A percentile compares a stretch with the other conserved stretches of the same genome.
phyloP scores from a whole-genome alignment of 2,888 invertebrate genomes.

The Oxyteleia sp. region DNA sequence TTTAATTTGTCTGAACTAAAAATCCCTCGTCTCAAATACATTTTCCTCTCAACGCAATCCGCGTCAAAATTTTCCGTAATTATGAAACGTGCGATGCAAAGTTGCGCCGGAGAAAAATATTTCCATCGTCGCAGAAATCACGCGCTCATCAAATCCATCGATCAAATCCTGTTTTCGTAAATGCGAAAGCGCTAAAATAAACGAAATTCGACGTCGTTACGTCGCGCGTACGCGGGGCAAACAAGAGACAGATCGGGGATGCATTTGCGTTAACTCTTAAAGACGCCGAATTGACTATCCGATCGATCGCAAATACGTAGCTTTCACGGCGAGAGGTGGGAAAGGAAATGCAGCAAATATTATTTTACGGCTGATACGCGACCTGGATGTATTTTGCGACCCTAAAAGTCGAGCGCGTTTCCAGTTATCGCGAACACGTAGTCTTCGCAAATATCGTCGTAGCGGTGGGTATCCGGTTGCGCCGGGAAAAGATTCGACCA shows the following conservation, averaged over 20 bases:
- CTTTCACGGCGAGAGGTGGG: neutral
- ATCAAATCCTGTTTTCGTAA: slow-evolving; percentile 16
- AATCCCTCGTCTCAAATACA: too few relatives aligned
- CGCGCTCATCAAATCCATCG: neutral
- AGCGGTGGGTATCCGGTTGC: neutral
- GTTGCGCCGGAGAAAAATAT: too few relatives aligned
- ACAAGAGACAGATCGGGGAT: slow-evolving; percentile 8
- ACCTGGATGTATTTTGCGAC: slow-evolving; percentile 42
- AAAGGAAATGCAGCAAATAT: slow-evolving; percentile 47
- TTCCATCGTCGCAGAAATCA: too few relatives aligned
- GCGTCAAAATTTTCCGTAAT: too few relatives aligned
- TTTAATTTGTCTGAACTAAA: too few relatives aligned
- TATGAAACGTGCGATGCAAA: too few relatives aligned
- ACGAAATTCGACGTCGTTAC: slow-evolving; percentile 23
- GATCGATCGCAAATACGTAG: slow-evolving; percentile 20
- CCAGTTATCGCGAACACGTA: slow-evolving; percentile 42
- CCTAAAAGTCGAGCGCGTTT: slow-evolving; percentile 15
- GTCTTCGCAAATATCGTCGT: slow-evolving; percentile 51
- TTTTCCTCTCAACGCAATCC: too few relatives aligned
- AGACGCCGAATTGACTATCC: slow-evolving; percentile 17
- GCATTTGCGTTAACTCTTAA: slow-evolving; percentile 29
- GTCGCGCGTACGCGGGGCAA: slow-evolving; percentile 16
- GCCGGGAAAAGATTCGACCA: slow-evolving; percentile 14
- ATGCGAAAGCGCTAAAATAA: slow-evolving; percentile 1
- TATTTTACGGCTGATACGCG: slow-evolving; percentile 51